These are phyloP conservation scores for Ochropleura leucogaster DNA, from an alignment of 2,888 invertebrate species.

Conservation along the genomic window DNA sequence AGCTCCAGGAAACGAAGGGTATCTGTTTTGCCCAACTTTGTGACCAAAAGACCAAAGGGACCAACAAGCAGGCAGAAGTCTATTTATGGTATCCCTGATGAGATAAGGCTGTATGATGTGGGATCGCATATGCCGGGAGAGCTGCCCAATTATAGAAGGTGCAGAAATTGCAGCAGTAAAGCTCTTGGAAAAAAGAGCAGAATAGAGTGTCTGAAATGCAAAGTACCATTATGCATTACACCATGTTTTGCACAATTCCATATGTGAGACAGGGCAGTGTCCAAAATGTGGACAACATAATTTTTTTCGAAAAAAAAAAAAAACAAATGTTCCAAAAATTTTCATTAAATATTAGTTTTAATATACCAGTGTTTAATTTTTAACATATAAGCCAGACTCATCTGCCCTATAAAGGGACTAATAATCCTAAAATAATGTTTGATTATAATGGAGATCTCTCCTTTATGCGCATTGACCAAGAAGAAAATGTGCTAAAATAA, in stretches of 20 bases:
- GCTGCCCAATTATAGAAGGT: constrained; percentile 18
- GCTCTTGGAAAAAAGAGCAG: background rate
- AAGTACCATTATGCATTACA: constrained; percentile 17
- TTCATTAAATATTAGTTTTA: constrained; percentile 8
- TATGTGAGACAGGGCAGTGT: constrained; percentile 4
- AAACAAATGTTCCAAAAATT: constrained; percentile 6
- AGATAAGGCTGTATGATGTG: constrained; percentile 16
- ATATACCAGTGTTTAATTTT: constrained; percentile 2
- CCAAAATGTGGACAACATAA: constrained; percentile 9
- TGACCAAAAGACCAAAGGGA: constrained; percentile 8
- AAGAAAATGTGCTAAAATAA: constrained; percentile 7
- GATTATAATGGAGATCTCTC: constrained; percentile 1
- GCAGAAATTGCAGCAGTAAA: constrained; percentile 20
- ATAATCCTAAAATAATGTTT: too few species aligned
- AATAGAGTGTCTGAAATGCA: constrained; percentile 8
- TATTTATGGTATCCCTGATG: constrained; percentile 11
- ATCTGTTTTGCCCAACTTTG: constrained; percentile 14
- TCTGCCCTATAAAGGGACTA: constrained; percentile 11
- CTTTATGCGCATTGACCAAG: constrained; percentile 11
- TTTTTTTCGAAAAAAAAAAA: background rate
- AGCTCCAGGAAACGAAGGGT: constrained; percentile 8
- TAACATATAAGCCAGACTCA: constrained; percentile 13
- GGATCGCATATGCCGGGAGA: constrained; percentile 12
- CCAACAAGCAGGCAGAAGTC: constrained; percentile 22
- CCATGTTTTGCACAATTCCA: constrained; percentile 14